These are phyloP conservation scores for Zaprionus lachaisei DNA, from an alignment of 1,140 invertebrate species.

Conservation along the genomic window DNA sequence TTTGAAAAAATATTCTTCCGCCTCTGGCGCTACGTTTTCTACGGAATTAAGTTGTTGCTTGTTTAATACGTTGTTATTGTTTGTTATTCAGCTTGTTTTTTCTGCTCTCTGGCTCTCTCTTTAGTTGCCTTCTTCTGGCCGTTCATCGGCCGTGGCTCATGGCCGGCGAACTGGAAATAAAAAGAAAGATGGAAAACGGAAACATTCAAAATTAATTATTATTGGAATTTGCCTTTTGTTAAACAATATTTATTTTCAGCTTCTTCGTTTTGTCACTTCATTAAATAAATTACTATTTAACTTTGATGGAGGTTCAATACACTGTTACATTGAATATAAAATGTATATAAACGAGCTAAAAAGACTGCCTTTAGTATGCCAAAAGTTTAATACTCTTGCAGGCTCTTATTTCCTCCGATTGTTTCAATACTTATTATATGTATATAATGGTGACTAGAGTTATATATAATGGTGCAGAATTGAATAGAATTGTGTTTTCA, in stretches of 20 bases:
- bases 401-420: too few species aligned
- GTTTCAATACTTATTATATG: too few species aligned
- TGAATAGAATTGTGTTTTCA: too few species aligned
- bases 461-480: too few species aligned
- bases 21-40: background rate
- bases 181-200: slow-evolving; percentile 9
- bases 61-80: slow-evolving; percentile 18
- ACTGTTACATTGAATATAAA: background rate
- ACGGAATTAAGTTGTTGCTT: slow-evolving; percentile 26
- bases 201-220: slow-evolving; percentile 4
- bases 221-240: background rate
- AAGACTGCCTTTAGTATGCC: too few species aligned
- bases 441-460: too few species aligned
- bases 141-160: slow-evolving; percentile 32
- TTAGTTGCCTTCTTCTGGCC: slow-evolving; percentile 12
- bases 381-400: too few species aligned
- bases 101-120: slow-evolving; percentile 6
- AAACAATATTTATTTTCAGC: background rate
- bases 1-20: slow-evolving; percentile 38
- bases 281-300: background rate
- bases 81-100: slow-evolving; percentile 24
- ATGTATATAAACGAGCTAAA: background rate
- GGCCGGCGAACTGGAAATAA: slow-evolving; percentile 31
- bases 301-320: background rate
- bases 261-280: background rate